Conservation (phyloP, 2,797 vertebrate species). For the Catostomus latipinnis region DNA sequence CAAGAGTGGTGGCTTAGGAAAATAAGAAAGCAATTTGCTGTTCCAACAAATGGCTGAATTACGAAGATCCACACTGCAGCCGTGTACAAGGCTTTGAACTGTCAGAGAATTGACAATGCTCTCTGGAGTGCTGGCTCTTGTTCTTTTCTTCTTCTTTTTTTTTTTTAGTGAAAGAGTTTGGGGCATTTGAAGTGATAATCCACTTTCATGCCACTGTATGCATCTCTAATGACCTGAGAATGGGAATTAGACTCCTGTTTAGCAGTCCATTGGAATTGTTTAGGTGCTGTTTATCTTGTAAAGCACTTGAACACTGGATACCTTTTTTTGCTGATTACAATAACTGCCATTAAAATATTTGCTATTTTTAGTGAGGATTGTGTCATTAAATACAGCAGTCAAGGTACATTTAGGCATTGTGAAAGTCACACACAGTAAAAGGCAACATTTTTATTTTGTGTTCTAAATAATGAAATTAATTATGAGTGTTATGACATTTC, state of each 20-base stretch:
- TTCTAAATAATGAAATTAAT: slow-evolving; percentile 11
- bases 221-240: slow-evolving; percentile 32
- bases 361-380: slow-evolving; percentile 6
- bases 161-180: slow-evolving; percentile 6
- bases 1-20: slow-evolving; percentile 45
- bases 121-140: slow-evolving; percentile 23
- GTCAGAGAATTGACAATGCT: slow-evolving; percentile 40
- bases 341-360: slow-evolving; percentile 11
- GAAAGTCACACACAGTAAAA: slow-evolving; percentile 9
- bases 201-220: neutral
- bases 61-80: slow-evolving; percentile 41
- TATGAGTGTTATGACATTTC: slow-evolving; percentile 5
- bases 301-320: slow-evolving; percentile 10
- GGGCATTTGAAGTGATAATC: slow-evolving; percentile 33
- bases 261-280: neutral
- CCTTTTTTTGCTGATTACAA: slow-evolving; percentile 14
- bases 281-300: neutral
- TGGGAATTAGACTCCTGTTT: slow-evolving; percentile 12
- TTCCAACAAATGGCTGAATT: slow-evolving; percentile 54
- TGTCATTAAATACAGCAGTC: slow-evolving; percentile 5
- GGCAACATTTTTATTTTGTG: neutral
- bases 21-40: slow-evolving; percentile 52
- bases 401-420: slow-evolving; percentile 1
- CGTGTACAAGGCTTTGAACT: slow-evolving; percentile 45
- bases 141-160: neutral